phyloP scores from a whole-genome alignment of 2,797 vertebrate genomes.

The Hylomyscus alleni region DNA sequence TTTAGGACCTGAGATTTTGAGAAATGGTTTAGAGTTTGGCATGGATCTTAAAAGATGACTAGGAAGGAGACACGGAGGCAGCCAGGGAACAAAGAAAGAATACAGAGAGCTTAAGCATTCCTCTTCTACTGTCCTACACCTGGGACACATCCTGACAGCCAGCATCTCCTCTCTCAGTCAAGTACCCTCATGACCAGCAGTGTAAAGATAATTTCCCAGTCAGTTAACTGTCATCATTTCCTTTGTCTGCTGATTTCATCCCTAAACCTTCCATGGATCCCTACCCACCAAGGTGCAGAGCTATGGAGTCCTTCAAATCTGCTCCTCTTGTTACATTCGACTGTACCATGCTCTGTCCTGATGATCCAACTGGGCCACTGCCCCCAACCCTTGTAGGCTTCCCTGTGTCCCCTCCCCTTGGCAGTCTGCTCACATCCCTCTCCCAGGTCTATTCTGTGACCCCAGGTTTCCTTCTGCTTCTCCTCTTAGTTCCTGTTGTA shows the following conservation, averaged over 20 bases:
- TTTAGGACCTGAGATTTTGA: conserved; percentile 13
- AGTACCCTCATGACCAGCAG: neutral
- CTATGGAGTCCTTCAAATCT: neutral
- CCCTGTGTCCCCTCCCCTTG: neutral
- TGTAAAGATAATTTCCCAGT: neutral
- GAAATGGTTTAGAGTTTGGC: neutral
- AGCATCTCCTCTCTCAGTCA: neutral
- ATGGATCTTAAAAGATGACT: neutral
- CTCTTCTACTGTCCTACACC: neutral
- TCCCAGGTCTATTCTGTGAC: neutral
- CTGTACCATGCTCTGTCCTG: neutral
- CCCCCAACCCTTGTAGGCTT: neutral
- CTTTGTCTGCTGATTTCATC: conserved; percentile 10
- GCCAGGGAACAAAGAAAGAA: neutral
- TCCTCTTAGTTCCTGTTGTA: neutral
- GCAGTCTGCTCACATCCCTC: neutral
- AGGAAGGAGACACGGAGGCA: neutral
- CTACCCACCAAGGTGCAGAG: neutral
- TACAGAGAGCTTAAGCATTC: neutral
- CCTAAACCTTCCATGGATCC: neutral
- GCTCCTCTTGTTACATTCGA: neutral
- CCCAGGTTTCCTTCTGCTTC: neutral
- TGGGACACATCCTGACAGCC: neutral
- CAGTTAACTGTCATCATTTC: neutral
- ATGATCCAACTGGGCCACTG: neutral